Conservation (phyloP, 2,888 invertebrate species). For the Eristalis pertinax region DNA sequence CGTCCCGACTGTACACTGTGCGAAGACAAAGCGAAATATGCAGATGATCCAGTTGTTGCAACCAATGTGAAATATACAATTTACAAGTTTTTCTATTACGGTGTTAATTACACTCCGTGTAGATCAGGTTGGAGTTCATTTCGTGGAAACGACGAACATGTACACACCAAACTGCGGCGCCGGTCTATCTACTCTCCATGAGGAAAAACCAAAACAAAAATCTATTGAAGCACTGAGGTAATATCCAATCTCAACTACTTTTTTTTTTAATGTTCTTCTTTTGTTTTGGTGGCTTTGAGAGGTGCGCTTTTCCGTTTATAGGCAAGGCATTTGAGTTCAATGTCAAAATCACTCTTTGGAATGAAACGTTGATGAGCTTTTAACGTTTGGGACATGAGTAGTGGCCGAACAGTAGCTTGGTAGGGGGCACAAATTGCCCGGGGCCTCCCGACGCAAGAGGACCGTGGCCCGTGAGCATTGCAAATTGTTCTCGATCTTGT, state of each 20-base stretch:
- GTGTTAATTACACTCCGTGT: neutral
- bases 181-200: neutral
- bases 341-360: too few species aligned
- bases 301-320: too few species aligned
- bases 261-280: neutral
- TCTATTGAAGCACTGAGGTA: neutral
- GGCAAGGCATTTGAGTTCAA: too few species aligned
- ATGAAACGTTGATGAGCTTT: too few species aligned
- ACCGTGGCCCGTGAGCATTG: too few species aligned
- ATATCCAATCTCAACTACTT: neutral
- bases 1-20: neutral
- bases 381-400: too few species aligned
- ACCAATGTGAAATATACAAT: neutral
- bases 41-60: neutral
- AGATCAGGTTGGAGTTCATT: slow-evolving; percentile 1
- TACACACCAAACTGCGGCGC: neutral
- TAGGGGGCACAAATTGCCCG: too few species aligned
- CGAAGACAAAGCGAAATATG: neutral
- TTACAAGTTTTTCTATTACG: neutral
- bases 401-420: too few species aligned
- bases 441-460: too few species aligned
- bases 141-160: neutral
- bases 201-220: neutral
- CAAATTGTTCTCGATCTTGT: too few species aligned
- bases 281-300: neutral